Base-by-base conservation (phyloP, 2,888 invertebrate species). In the Endotricha flammealis region DNA sequence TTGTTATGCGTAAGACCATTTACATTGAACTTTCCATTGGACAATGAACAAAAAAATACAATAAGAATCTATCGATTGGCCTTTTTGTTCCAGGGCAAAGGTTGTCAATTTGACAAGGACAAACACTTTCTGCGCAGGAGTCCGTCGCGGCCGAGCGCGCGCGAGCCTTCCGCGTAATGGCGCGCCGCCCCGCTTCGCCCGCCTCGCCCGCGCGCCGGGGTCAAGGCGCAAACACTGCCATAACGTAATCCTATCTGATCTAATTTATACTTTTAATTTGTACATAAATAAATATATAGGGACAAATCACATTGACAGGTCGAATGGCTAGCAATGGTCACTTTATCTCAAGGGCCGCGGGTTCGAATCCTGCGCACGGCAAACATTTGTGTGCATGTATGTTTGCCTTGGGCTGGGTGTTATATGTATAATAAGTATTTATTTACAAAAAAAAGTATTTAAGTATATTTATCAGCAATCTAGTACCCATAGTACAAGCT, bases 61-160 rank as follows among this genome's bases (percentile, higher is more conserved):
- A 20, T 12, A 33, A 27, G 14, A 16, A 33, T 27, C 10, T 12
- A 10, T 23, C 8, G 12, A 42, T 38, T 39, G 20, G n/a, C 12
- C 32, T 49, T 48, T 56, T 62, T 56, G 44, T 63, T 59, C 66
- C 63, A 77, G 70, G 75, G 77, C 61, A 79, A 72, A 70, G 73
- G 71, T 64, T 59, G 64, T 43, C 42, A 53, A 61, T 60, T 63
- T 56, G 54, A 53, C 82, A 85, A 86, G 83, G 83, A 82, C 85
- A 77, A 65, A 70, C 75, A 66, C 75, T 82, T 81, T 83, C 82
- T 81, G 79, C 80, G 81, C 80, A 79, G 79, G 80, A 74, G 68
- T 65, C 44, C 64, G 77, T 71, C 67, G 52, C 74, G 77, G 68
- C 72, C 64, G 77, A 63, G 49, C 57, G 77, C 55, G 39, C 79